phyloP scores from a whole-genome alignment of 1,140 invertebrate genomes.

The Atta colombica region DNA sequence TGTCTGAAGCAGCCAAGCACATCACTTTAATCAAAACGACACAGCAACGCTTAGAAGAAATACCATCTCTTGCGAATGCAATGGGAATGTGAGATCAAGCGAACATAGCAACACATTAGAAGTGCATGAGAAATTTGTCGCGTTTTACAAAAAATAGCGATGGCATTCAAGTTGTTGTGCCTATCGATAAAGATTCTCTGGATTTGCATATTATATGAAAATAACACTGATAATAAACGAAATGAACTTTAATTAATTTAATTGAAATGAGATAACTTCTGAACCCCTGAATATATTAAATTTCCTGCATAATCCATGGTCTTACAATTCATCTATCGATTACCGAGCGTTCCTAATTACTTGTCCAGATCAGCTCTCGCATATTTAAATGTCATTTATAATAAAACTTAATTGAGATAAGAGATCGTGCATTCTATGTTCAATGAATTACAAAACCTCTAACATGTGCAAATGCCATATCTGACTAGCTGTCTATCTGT shows the following conservation, averaged over 20 bases:
- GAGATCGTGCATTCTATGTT: background rate
- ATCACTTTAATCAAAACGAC: background rate
- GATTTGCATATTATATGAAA: background rate
- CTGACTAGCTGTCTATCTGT: background rate
- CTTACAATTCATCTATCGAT: constrained; percentile 14
- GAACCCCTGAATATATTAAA: constrained; percentile 3
- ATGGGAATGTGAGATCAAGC: background rate
- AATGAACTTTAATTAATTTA: constrained; percentile 26
- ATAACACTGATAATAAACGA: constrained; percentile 1
- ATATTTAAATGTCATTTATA: constrained; percentile 34
- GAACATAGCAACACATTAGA: background rate
- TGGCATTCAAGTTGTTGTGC: background rate
- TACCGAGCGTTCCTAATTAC: constrained; percentile 13
- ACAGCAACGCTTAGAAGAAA: background rate
- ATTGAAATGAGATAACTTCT: constrained; percentile 39
- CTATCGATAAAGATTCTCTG: background rate
- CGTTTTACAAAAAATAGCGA: background rate
- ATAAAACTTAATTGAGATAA: constrained; percentile 7
- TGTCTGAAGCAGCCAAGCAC: background rate
- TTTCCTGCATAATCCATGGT: constrained; percentile 27
- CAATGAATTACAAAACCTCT: constrained; percentile 6
- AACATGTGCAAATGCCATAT: background rate
- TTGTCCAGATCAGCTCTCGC: background rate
- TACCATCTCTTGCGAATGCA: background rate
- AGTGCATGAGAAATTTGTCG: background rate